phyloP scores from a whole-genome alignment of 1,140 invertebrate genomes.

The Carcinoscorpius rotundicauda region DNA sequence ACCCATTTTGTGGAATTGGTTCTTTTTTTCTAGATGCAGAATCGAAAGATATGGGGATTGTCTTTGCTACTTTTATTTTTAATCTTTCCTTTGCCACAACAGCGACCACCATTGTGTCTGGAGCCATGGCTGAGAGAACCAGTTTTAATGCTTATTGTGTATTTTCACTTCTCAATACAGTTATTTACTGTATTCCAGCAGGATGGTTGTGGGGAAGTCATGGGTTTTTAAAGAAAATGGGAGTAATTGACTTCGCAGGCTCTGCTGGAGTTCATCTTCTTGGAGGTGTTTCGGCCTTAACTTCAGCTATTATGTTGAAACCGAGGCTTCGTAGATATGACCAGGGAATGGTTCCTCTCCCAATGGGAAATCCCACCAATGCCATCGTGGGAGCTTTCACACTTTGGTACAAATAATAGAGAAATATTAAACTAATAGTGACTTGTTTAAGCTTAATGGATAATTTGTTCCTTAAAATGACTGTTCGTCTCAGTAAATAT shows the following conservation, averaged over 20 bases:
- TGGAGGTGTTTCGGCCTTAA: constrained; percentile 61
- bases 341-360: constrained; percentile 51
- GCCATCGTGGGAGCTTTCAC: constrained; percentile 84
- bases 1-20: constrained; percentile 51
- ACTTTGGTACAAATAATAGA: constrained; percentile 47
- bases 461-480: no score
- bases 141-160: constrained; percentile 83
- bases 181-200: constrained; percentile 81
- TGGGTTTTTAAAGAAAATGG: constrained; percentile 66
- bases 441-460: no score
- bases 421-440: no score
- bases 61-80: constrained; percentile 33
- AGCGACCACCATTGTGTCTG: constrained; percentile 42
- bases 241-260: constrained; percentile 76
- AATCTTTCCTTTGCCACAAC: constrained; percentile 35
- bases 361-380: constrained; percentile 77
- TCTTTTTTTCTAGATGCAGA: constrained; percentile 38
- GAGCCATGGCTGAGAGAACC: constrained; percentile 47
- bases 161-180: constrained; percentile 76
- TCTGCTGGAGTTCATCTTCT: constrained; percentile 86
- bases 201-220: constrained; percentile 83
- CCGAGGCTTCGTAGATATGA: constrained; percentile 77
- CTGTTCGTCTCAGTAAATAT: no score
- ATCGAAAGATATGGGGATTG: constrained; percentile 27
- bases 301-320: constrained; percentile 77